Evolutionary conservation across 2,888 invertebrate genomes (phyloP).

Genomic region (Stramonita haemastoma): DNA sequence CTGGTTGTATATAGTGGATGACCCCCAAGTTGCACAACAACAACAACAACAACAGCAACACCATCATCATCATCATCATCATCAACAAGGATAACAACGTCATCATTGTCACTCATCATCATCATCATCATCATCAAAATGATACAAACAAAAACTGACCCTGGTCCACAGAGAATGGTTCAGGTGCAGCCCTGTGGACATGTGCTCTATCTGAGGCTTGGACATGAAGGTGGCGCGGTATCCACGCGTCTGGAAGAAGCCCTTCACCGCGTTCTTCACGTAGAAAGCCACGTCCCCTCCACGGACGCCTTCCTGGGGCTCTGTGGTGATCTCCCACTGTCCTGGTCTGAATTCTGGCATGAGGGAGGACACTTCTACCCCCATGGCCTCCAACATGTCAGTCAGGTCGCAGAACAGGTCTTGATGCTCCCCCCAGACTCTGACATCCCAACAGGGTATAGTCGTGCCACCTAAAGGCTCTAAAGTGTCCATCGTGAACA

Average conservation of each 20-base stretch:
- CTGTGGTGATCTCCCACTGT: conserved; percentile 38
- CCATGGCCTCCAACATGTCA: conserved; percentile 5
- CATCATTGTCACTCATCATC: neutral
- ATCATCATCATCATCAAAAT: neutral
- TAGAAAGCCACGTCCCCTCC: conserved; percentile 36
- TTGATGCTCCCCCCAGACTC: neutral
- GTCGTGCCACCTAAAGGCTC: neutral
- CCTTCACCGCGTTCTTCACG: conserved; percentile 31
- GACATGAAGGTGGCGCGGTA: conserved; percentile 35
- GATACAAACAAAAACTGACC: neutral
- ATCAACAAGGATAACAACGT: neutral
- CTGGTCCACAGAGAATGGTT: conserved; percentile 35
- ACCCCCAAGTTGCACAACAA: no score
- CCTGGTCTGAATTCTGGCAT: conserved; percentile 15
- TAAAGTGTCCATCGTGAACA: conserved; percentile 9
- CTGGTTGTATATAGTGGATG: no score
- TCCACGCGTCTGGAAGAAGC: conserved; percentile 22
- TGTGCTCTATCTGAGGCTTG: neutral
- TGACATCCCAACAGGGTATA: neutral
- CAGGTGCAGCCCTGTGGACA: neutral
- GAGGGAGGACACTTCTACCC: conserved; percentile 14
- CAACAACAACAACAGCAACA: neutral
- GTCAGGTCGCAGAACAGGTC: conserved; percentile 20
- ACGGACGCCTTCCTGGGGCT: conserved; percentile 22
- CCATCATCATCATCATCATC: neutral